phyloP scores from a whole-genome alignment of 2,797 vertebrate species.

The Pitangus sulphuratus region DNA sequence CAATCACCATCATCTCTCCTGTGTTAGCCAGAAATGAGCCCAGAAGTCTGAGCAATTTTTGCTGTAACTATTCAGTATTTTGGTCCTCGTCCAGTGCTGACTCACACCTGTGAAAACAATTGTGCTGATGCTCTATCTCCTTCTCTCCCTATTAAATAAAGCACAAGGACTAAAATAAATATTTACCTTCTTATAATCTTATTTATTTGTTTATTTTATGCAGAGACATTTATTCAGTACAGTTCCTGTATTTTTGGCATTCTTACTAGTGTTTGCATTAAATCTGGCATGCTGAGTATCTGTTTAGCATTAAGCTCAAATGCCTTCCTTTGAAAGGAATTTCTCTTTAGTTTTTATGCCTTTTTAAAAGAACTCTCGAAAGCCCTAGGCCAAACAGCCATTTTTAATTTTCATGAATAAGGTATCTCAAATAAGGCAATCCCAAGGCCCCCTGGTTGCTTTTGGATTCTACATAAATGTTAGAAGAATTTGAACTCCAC shows the following conservation, averaged over 20 bases:
- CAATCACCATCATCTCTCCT: background rate
- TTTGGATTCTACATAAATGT: background rate
- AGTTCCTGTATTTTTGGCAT: background rate
- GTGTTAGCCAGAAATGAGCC: background rate
- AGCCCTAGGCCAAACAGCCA: background rate
- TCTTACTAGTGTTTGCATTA: background rate
- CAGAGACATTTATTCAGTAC: background rate
- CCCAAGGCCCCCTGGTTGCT: background rate
- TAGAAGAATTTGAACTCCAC: background rate
- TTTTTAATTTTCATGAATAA: constrained; percentile 25
- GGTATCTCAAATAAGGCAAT: background rate
- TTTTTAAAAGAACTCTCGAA: background rate
- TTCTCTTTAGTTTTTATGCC: constrained; percentile 12
- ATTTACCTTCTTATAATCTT: background rate
- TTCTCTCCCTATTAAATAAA: background rate
- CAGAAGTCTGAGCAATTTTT: background rate
- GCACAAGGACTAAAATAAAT: background rate
- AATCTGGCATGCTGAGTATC: background rate
- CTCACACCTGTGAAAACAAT: background rate
- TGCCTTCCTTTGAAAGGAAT: background rate
- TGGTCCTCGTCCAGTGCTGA: background rate
- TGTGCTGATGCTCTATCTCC: background rate
- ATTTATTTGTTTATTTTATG: background rate
- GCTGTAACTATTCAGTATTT: background rate
- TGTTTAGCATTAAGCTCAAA: constrained; percentile 39